A percentile compares a stretch with the other conserved stretches of the same genome.
Conservation (phyloP, 2,113 vertebrate species). For the Rhinoptilus africanus region DNA sequence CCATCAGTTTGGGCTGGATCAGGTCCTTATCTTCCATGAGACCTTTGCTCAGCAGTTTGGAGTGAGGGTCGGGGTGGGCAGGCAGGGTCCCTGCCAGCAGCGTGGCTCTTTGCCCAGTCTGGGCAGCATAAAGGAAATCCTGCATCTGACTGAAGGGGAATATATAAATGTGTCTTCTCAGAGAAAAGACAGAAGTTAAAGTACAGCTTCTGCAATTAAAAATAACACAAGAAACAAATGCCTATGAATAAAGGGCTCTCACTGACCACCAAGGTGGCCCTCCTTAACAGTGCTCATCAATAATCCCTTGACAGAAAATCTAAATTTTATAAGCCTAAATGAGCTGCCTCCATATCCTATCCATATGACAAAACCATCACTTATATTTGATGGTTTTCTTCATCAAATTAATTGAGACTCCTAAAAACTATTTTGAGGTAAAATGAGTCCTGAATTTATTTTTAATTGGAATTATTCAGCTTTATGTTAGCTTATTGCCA, state of each 20-base stretch:
- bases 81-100: neutral
- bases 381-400: too few relatives aligned
- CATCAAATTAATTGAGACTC: neutral
- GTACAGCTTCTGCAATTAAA: neutral
- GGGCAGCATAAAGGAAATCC: neutral
- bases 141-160: neutral
- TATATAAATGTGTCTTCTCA: neutral
- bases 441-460: neutral
- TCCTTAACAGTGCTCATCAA: neutral
- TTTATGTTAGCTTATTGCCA: neutral
- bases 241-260: neutral
- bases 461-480: neutral
- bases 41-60: neutral
- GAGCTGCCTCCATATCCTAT: neutral
- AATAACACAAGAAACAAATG: neutral
- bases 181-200: neutral
- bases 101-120: neutral
- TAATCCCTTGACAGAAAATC: neutral
- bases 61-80: neutral
- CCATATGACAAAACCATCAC: too few relatives aligned
- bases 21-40: neutral
- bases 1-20: neutral
- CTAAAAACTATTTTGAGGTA: neutral
- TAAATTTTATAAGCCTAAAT: neutral
- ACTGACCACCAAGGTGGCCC: neutral